phyloP scores from a whole-genome alignment of 2,888 invertebrate species.

The Dicyrtomina minuta region DNA sequence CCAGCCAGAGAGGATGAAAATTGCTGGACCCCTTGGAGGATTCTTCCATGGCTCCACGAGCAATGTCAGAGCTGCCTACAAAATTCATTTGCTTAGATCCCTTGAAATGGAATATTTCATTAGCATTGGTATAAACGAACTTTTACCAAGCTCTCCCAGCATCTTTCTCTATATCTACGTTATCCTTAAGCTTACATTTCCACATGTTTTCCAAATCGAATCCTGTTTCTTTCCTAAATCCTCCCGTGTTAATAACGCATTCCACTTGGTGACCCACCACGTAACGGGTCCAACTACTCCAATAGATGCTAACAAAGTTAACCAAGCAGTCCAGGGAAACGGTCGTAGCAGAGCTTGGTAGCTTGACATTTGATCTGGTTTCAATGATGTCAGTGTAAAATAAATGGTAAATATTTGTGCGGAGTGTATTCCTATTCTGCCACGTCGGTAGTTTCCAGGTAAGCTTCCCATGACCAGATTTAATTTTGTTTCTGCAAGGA shows the following conservation, averaged over 20 bases:
- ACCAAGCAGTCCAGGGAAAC: slow-evolving; percentile 25
- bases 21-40: slow-evolving; percentile 23
- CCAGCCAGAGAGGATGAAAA: slow-evolving; percentile 27
- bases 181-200: neutral
- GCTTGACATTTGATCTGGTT: slow-evolving; percentile 5
- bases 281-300: slow-evolving; percentile 13
- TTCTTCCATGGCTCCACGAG: slow-evolving; percentile 27
- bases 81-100: neutral
- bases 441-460: slow-evolving; percentile 22
- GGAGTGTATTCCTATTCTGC: slow-evolving; percentile 22
- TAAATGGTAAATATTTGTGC: slow-evolving; percentile 19
- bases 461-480: slow-evolving; percentile 23
- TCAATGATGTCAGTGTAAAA: slow-evolving; percentile 27
- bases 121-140: no score
- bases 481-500: slow-evolving; percentile 19
- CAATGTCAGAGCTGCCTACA: slow-evolving; percentile 17
- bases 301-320: slow-evolving; percentile 4
- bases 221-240: neutral
- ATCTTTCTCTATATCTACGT: neutral
- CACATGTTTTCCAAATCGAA: neutral
- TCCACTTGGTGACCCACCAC: slow-evolving; percentile 19
- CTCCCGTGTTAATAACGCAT: neutral
- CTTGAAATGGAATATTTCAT: neutral
- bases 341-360: slow-evolving; percentile 31
- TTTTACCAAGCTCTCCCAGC: no score